These are phyloP conservation scores for Clarias gariepinus DNA, from an alignment of 2,113 vertebrate species.

Conservation along the genomic window DNA sequence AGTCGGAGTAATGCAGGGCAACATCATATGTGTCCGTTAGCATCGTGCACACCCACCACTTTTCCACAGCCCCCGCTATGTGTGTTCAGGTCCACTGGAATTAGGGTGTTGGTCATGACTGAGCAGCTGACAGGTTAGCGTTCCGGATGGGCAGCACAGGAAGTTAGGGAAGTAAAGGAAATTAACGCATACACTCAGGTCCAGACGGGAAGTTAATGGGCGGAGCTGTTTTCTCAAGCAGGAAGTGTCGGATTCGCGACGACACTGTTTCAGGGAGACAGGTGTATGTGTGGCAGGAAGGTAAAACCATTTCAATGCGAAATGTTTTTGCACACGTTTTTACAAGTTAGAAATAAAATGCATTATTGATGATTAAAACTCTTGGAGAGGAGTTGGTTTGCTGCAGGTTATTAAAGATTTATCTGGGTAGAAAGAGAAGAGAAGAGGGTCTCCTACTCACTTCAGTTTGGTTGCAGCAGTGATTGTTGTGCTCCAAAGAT, in stretches of 20 bases:
- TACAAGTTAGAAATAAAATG: neutral
- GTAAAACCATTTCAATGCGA: neutral
- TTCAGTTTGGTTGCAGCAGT: neutral
- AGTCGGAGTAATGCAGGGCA: neutral
- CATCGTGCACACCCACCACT: neutral
- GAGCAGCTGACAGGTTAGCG: neutral
- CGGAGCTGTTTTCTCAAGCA: neutral
- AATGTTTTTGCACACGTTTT: neutral
- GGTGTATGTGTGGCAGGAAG: neutral
- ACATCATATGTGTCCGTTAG: neutral
- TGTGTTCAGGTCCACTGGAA: neutral
- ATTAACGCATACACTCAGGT: conserved; percentile 22
- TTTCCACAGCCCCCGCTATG: neutral
- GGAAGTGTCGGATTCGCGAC: conserved; percentile 18
- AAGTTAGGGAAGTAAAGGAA: conserved; percentile 42
- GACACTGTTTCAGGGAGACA: neutral
- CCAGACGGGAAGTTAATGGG: conserved; percentile 48
- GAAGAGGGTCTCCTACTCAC: neutral
- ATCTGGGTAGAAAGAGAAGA: neutral
- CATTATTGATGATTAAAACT: neutral
- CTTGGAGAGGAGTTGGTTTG: neutral
- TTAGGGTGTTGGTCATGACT: conserved; percentile 6
- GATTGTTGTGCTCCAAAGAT: neutral
- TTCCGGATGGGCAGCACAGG: conserved; percentile 35
- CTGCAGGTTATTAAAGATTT: neutral